Percentiles rank a stretch among this genome's conserved stretches.
Conservation (phyloP, 2,797 vertebrate genomes). For the Botia almorhae region DNA sequence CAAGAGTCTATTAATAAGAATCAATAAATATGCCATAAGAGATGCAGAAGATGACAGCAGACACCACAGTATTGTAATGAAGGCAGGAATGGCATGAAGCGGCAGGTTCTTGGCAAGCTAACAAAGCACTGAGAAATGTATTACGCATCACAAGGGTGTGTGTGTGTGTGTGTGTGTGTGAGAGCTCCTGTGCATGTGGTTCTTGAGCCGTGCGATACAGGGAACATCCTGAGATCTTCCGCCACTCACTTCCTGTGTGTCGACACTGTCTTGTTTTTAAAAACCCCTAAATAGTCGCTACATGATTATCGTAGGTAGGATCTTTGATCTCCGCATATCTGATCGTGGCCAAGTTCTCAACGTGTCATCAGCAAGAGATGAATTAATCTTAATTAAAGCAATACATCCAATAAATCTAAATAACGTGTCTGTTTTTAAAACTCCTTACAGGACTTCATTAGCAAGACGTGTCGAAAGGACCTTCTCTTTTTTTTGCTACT, state of each 20-base stretch:
- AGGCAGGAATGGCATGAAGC: conserved; percentile 62
- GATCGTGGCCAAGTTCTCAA: too few relatives aligned
- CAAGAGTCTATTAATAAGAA: conserved; percentile 76
- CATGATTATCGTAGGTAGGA: too few relatives aligned
- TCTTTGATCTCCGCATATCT: too few relatives aligned
- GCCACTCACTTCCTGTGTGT: conserved; percentile 1
- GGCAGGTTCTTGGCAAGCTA: conserved; percentile 67
- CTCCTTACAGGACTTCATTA: too few relatives aligned
- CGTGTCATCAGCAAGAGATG: too few relatives aligned
- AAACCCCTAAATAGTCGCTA: too few relatives aligned
- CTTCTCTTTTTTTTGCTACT: not conserved
- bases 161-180: conserved; percentile 16
- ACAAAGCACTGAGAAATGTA: conserved; percentile 66
- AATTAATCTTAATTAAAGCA: too few relatives aligned
- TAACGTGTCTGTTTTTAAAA: too few relatives aligned
- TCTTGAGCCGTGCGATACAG: conserved; percentile 9
- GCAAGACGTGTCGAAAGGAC: not conserved
- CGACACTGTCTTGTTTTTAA: not conserved
- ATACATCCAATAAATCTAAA: too few relatives aligned
- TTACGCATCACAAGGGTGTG: conserved; percentile 45
- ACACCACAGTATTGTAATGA: conserved; percentile 59
- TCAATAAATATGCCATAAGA: conserved; percentile 72
- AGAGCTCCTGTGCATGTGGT: too few relatives aligned
- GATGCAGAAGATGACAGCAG: conserved; percentile 62
- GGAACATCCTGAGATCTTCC: conserved; percentile 16